Evolutionary conservation across 2,888 invertebrate species (phyloP), one percentile per base, ranked within the genome.

Genomic region (Reticulitermes lucifugus): DNA sequence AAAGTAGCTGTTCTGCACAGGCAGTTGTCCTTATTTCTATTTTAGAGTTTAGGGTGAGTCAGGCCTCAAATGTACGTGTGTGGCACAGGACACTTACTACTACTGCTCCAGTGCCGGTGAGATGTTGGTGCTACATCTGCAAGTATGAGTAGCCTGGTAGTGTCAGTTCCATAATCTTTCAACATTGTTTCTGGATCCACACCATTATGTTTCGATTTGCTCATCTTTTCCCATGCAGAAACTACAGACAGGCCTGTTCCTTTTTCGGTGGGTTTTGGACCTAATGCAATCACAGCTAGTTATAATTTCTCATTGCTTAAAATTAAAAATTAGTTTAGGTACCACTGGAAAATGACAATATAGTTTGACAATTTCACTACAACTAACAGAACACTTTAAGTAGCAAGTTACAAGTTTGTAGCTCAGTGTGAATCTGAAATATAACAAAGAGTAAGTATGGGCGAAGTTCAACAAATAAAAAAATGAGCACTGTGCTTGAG

Each of bases 181-280:
- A 99, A 93, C 90, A 99, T 93, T 84, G 95, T 94, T 88, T 94
- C 93, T 21, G 99, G 99, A 91, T 98, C 97, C n/a, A 98, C 96
- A 0, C 99, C 99, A 91, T 99, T 99, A 88, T 95, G 92, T 91
- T 99, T 99, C 0, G 99, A 99, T 92, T 99, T 99, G 88, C 98
- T 98, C 99, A 99, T 99, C 93, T 99, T 99, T 90, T 99, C 99
- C 97, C 98, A 99, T 51, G 94, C 92, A 87, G 94, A 93, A 21
- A 93, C 91, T 0, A 99, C 95, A 14, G 93, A 91, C 87, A 94
- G 93, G 46, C 95, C 94, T 2, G 95, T 95, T 5, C 88, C 91
- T 89, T 93, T 95, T 41, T 94, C 92, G 14, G 93, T 89, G 0
- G 93, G 88, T 93, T 93, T 5, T 88, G 85, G 75, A 46, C 60